Evolutionary conservation across 2,113 vertebrate genomes (phyloP), one percentile per base, ranked within the genome.

Genomic region (Phoenicopterus ruber): DNA sequence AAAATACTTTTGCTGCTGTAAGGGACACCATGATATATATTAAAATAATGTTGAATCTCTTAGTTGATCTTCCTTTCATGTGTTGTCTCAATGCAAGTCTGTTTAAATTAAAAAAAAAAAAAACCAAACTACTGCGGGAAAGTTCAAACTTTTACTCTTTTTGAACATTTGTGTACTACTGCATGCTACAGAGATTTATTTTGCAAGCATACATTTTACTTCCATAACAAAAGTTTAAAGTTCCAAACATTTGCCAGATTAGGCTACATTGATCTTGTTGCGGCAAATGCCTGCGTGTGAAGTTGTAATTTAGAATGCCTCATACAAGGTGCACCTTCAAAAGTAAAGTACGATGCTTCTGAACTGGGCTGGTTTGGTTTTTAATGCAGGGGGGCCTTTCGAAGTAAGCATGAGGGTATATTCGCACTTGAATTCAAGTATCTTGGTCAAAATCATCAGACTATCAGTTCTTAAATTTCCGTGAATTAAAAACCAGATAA

Each of bases 1-100:
- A 97, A 96, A 90, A 87, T 94, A 88, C 28, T 90, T 94, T 28
- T 67, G 57, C 94, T 87, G 32, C 91, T 97, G 10, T 36, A 74
- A 94, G 76, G 61, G 36, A 54, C 13, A 65, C 44, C 22, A 36
- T n/a, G 72, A 93, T 86, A 78, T 55, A 34, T 81, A 71, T 82
- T 90, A 92, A 79, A 96, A 93, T 32, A 26, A 22, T 62, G 21
- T 82, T 79, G 88, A 78, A 70, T 96, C 49, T 86, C 29, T 80
- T 54, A 61, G 58, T 86, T 80, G 65, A 74, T 88, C 55, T 94
- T 72, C 34, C 62, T 90, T 97, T 93, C 42, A 36, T 86, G 52
- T 84, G 40, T 77, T 93, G 26, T 59, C 67, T 80, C 57, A 49
- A 16, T 93, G 50, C 36, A 94, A 93, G 85, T 73, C 63, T 57